phyloP scores from a whole-genome alignment of 1,140 invertebrate genomes.

The Colletes gigas region DNA sequence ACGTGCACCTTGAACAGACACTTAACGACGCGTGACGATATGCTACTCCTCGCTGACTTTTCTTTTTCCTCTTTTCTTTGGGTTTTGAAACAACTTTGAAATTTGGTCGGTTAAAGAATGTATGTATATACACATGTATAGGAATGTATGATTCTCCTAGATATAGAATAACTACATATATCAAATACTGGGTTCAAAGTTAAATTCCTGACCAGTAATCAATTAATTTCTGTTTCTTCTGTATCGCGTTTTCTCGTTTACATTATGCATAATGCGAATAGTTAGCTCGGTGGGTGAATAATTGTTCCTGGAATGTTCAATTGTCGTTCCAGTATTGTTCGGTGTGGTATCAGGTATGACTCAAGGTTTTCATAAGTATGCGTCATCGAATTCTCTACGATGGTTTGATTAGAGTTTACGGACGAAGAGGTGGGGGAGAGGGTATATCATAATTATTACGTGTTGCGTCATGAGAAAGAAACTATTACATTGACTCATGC shows the following conservation, averaged over 20 bases:
- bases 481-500: constrained; percentile 26
- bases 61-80: not conserved
- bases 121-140: no score
- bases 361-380: constrained; percentile 23
- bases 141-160: no score
- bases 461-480: constrained; percentile 21
- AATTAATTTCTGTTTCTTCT: not conserved
- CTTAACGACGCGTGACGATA: constrained; percentile 12
- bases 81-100: no score
- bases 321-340: not conserved
- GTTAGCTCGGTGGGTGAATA: constrained; percentile 17
- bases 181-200: no score
- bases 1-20: constrained; percentile 20
- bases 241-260: not conserved
- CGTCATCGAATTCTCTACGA: constrained; percentile 18
- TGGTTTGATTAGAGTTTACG: constrained; percentile 24
- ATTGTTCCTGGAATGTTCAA: constrained; percentile 16
- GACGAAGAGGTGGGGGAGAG: not conserved
- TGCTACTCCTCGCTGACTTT: constrained; percentile 7
- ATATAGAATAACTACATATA: no score
- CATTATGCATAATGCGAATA: not conserved
- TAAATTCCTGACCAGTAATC: not conserved
- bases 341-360: not conserved
- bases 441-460: constrained; percentile 18
- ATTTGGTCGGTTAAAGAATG: no score